Conservation (phyloP, 2,888 invertebrate species). For the Eupeodes latifasciatus region DNA sequence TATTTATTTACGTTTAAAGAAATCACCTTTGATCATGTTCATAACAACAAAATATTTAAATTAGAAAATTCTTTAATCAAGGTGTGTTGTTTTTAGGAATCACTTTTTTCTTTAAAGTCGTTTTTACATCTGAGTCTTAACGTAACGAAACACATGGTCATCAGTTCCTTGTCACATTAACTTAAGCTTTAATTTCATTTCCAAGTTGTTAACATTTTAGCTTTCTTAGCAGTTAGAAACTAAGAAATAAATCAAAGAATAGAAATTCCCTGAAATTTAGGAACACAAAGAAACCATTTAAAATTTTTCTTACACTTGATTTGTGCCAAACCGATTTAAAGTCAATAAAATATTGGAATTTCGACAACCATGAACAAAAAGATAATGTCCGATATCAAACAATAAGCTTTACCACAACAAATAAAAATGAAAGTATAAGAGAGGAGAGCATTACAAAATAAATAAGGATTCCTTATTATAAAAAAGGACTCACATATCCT, state of each 20-base stretch:
- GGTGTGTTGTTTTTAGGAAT: not conserved
- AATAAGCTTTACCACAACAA: conserved; percentile 21
- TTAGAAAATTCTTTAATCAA: not conserved
- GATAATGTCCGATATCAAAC: conserved; percentile 44
- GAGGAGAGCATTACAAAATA: conserved; percentile 50
- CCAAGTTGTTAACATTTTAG: no score
- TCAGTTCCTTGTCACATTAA: no score
- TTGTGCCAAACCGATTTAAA: conserved; percentile 41
- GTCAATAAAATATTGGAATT: conserved; percentile 51
- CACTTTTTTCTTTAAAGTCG: no score
- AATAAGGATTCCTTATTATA: conserved; percentile 53
- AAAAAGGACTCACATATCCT: conserved; percentile 48
- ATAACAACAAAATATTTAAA: not conserved
- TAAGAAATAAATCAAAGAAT: no score
- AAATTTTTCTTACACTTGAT: conserved; percentile 7
- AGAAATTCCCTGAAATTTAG: not conserved
- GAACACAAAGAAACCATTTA: not conserved
- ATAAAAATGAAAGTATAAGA: not conserved
- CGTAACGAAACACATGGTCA: no score
- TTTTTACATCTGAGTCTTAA: no score
- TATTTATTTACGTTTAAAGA: not conserved
- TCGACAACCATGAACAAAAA: conserved; percentile 52
- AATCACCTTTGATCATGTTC: not conserved
- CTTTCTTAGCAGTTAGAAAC: no score
- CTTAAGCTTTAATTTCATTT: no score